Base-by-base conservation (phyloP, 1,140 invertebrate species). In the Akabosia matsudoensis region DNA sequence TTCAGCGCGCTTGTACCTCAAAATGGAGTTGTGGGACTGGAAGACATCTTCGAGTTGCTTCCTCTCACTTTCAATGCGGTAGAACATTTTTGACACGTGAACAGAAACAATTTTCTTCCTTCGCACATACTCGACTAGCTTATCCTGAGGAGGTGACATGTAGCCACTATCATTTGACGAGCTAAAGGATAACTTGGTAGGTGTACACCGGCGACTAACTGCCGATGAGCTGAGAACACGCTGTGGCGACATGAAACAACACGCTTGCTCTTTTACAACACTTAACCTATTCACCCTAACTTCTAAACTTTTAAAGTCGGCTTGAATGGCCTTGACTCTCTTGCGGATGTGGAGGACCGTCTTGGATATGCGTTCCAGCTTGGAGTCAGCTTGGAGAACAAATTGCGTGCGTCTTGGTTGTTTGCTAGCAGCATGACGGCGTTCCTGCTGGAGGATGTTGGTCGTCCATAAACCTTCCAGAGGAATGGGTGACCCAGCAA, bases 171-270 rank as follows among this genome's bases (percentile, higher is more conserved):
- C 61, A 4, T 4, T 22, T 30, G 28, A 31, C 31, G 61, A 30
- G 10, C 7, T 14, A 67, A 30, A 67, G 22, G 61, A 30, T 67
- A 67, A 30, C 30, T 67, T 67, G 26, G 31, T 31, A 13, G 61
- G 61, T 30, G 26, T 67, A 4, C 7, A 30, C 14, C 24, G 14
- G 4, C 14, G 13, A 24, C 24, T 61, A 24, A n/a, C 54, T 30
- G 22, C 10, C 22, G 61, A 24, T 7, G 61, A 16, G n/a, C 61
- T 67, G 61, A 67, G 61, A 67, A 67, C 30, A 30, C 61, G 61
- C n/a, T 67, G 28, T 7, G 61, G 61, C 7, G 61, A 30, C 61
- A 67, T 67, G 61, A 67, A 67, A 31, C 28, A 67, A 31, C 61
- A 67, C 3, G 61, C 61, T 30, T 67, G 61, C 61, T 67, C 61